Evolutionary conservation across 2,888 invertebrate species (phyloP), one percentile per base, ranked within the genome.

Genomic region (Nomada ferruginata): DNA sequence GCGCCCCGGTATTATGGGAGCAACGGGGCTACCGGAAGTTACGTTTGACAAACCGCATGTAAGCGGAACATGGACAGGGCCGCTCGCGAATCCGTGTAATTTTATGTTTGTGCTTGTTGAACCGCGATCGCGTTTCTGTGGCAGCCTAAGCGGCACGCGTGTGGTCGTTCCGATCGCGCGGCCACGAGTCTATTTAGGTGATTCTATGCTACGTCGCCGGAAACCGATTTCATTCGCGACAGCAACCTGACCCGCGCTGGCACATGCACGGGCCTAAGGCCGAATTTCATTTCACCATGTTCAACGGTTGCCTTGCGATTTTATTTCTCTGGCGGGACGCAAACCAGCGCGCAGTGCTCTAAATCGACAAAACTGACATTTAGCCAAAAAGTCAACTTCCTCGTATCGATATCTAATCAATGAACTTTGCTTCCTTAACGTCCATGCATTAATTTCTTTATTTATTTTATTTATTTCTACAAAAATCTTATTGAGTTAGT

Each of bases 21-120:
- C 61, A 66, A 52, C 70, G 36, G 60, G 61, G 66, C 20, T 61
- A 72, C 76, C 88, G 90, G 90, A 90, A 90, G 89, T 89, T 89
- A 89, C 81, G 85, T 87, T 89, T 88, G 87, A 87, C 91, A 89
- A 86, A 91, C 90, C 89, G 85, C 89, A 84, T 88, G 88, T 90
- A 89, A 89, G 86, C 89, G 86, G 85, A 88, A 87, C 84, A 61
- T 66, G 72, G 64, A 79, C 68, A 61, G 59, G 70, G 57, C 64
- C 60, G 74, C 61, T 72, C 76, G 60, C 75, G 74, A 50, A 20
- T 59, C 76, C 74, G 76, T 83, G 80, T 84, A 79, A 87, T 87
- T 86, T 76, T 79, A 83, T 74, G 76, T 74, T 83, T 75, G 59
- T 15, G 74, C 68, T 61, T 68, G 71, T 74, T 71, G 74, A 79